Base-by-base conservation (phyloP, 2,797 vertebrate genomes). In the Ctenopoma kingsleyae region DNA sequence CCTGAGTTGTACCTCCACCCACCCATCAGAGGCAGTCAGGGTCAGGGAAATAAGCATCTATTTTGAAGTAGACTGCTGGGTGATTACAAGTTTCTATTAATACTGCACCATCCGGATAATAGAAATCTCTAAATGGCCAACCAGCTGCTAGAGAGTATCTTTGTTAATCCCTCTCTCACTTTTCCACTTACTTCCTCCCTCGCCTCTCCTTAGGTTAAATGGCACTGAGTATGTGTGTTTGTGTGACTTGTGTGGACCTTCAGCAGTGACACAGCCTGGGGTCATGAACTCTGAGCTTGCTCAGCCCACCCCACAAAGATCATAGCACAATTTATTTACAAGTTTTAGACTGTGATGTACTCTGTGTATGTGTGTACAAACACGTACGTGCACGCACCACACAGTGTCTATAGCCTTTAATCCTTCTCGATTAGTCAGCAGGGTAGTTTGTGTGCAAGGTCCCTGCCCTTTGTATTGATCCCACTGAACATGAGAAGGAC, bases 381-480 rank as follows among this genome's bases (percentile, higher is more conserved):
- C 74, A 81, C 27, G 48, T 53, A 83, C 71, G 49, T 67, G 60
- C 73, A 81, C 62, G 62, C 67, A 67, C 30, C 55, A 44, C 62
- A 38, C 66, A 74, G 71, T 59, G 71, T 75, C 58, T 78, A 41
- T 55, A 78, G 86, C 71, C 80, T 89, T 86, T 92, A 91, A 89
- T 87, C 84, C 86, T 66, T 74, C 71, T 73, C 70, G 74, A 90
- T 90, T 86, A 87, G 81, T 87, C 80, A 82, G 84, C 51, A 66
- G 80, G 78, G 77, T 83, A 72, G 82, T 80, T 70, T 62, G 83
- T 85, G 88, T 88, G 82, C 82, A 86, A 86, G 89, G 90, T 92
- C 88, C 66, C 76, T 92, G 90, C 83, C 81, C 85, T 88, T 80
- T 75, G 81, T 87, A 94, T 94, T 91, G 92, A 94, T 94, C 87